Evolutionary conservation across 2,113 vertebrate species (phyloP).

Genomic region (Cheirogaleus medius): DNA sequence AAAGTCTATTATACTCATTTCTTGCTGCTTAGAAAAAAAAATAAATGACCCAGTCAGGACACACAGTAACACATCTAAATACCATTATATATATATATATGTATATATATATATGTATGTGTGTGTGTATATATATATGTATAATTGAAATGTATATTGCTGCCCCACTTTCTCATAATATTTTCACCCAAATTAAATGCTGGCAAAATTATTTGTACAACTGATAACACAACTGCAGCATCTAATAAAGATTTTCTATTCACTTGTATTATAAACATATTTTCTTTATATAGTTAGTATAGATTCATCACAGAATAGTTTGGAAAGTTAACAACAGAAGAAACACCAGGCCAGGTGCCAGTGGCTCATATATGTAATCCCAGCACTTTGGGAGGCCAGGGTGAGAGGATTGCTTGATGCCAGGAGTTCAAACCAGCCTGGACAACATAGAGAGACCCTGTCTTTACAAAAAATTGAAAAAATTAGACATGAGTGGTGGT

Average conservation of each 20-base stretch:
- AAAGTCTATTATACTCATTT: background rate
- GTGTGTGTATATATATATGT: background rate
- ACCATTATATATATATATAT: background rate
- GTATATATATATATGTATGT: background rate
- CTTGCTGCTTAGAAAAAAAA: background rate
- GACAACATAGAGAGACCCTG: no score
- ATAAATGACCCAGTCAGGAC: background rate
- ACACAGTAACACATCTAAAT: background rate
- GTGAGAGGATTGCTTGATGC: no score
- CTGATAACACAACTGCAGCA: background rate
- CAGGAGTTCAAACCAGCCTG: no score
- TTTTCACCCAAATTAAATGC: slow-evolving; percentile 21
- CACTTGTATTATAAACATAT: slow-evolving; percentile 5
- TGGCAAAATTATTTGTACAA: background rate
- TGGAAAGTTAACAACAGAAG: background rate
- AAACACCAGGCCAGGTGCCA: no score
- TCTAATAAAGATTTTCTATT: slow-evolving; percentile 38
- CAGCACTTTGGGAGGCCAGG: no score
- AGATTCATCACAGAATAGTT: slow-evolving; percentile 8
- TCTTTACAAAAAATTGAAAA: no score
- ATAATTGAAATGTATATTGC: background rate
- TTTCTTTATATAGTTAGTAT: slow-evolving; percentile 5
- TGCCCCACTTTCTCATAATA: background rate
- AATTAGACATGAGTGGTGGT: no score
- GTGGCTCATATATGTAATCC: no score